These are phyloP conservation scores for Indicator maculatus DNA, from an alignment of 2,113 vertebrate genomes.

Conservation along the genomic window DNA sequence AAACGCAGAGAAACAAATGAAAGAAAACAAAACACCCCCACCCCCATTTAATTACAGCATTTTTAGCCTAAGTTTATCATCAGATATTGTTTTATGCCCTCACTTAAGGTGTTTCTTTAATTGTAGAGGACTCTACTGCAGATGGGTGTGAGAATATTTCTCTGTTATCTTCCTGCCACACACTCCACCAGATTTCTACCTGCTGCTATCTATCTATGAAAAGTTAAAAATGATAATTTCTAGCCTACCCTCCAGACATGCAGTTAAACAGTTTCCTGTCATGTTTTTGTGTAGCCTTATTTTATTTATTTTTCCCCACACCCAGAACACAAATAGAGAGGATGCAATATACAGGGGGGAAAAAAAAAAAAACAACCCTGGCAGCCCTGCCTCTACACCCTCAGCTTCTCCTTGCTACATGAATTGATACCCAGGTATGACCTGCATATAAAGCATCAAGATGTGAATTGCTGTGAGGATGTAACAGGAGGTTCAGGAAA, in stretches of 20 bases:
- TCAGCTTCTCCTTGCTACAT: background rate
- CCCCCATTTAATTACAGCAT: background rate
- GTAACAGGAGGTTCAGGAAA: background rate
- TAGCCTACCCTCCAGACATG: conserved; percentile 16
- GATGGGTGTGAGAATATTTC: background rate
- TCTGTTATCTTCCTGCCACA: background rate
- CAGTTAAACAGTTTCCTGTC: background rate
- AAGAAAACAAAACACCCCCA: background rate
- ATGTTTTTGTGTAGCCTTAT: background rate
- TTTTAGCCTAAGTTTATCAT: background rate
- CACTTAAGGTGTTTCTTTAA: background rate
- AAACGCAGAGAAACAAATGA: background rate
- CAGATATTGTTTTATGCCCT: background rate
- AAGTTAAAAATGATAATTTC: conserved; percentile 29
- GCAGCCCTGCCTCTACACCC: too few species aligned
- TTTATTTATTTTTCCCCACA: background rate
- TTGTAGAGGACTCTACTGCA: background rate
- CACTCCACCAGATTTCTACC: conserved; percentile 7
- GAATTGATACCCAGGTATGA: background rate
- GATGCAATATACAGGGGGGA: background rate
- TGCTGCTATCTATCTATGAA: background rate
- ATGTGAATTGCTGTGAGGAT: background rate
- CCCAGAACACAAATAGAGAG: background rate
- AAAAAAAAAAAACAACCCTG: background rate
- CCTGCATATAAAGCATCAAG: background rate